Evolutionary conservation across 2,113 vertebrate species (phyloP).

Genomic region (Hippocampus guttulatus): DNA sequence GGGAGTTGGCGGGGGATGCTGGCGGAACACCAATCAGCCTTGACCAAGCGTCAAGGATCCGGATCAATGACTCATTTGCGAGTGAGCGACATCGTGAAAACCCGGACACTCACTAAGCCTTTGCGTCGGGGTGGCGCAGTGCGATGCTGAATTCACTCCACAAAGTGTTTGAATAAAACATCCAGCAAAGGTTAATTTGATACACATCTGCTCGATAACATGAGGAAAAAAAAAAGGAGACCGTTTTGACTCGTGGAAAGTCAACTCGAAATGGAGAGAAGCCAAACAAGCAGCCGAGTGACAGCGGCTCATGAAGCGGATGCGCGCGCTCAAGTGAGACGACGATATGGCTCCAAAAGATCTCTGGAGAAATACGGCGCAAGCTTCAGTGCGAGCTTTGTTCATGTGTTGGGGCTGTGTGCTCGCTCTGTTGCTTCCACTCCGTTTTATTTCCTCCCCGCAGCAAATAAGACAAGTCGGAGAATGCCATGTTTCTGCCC

Average conservation of each 20-base stretch:
- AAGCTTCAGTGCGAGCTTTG: conserved; percentile 27
- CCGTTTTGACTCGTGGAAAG: too few species aligned
- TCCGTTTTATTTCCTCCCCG: conserved; percentile 27
- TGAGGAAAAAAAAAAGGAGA: background rate
- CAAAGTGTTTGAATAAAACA: background rate
- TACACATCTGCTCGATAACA: background rate
- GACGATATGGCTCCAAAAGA: conserved; percentile 28
- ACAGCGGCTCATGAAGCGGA: conserved; percentile 18
- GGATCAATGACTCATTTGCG: conserved; percentile 26
- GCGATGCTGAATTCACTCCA: background rate
- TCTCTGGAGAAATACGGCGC: conserved; percentile 45
- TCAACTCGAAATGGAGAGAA: background rate
- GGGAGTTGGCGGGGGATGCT: conserved; percentile 12
- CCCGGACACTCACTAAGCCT: background rate
- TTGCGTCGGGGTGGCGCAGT: background rate
- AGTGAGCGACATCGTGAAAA: conserved; percentile 1
- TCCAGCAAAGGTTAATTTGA: background rate
- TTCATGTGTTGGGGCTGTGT: conserved; percentile 10
- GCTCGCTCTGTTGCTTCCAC: conserved; percentile 27
- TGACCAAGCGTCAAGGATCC: conserved; percentile 20
- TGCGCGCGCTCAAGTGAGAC: conserved; percentile 50
- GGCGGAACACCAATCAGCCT: conserved; percentile 13
- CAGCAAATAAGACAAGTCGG: conserved; percentile 4
- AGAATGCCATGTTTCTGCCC: conserved; percentile 9
- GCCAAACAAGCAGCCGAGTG: background rate